Evolutionary conservation across 2,888 invertebrate species (phyloP), one percentile per base, ranked within the genome.

Genomic region (Dryococelus australis): DNA sequence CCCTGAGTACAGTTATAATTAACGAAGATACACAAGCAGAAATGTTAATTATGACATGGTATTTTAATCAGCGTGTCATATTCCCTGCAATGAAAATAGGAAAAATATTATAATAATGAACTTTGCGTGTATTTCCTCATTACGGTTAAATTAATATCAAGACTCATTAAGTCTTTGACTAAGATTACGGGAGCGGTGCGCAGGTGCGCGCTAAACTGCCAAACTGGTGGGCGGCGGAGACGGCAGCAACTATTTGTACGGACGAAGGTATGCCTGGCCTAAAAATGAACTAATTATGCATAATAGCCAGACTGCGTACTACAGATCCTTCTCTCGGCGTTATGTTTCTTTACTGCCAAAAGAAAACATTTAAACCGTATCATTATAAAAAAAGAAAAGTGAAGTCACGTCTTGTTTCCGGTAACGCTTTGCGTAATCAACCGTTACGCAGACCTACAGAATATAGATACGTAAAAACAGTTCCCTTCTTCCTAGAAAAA

Each of bases 141-240:
- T 65, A 65, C 6, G 65, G 10, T 65, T n/a, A 65, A 65, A 65
- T 65, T 65, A 65, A 65, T 65, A 65, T 65, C 65, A 65, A n/a
- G 65, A 65, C 65, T 65, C 65, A 65, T 65, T 65, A 65, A 65
- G 65, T 65, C 65, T 65, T 65, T 65, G 65, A 65, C 65, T 24
- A 24, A 65, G 24, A 65, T 65, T 8, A 65, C 13, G 16, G n/a
- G 16, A 65, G 3, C 20, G n/a, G 65, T n/a, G 65, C 65, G 65
- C 65, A 65, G 65, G 65, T 65, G 65, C 65, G 65, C 20, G 65
- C n/a, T n/a, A 9, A 65, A n/a, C 65, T 65, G 65, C 24, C 0
- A 24, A 65, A n/a, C 8, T n/a, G 65, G 8, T 0, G 65, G n/a
- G 65, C 8, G 20, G 65, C 2, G 8, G n/a, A 65, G 20, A 65